Evolutionary conservation across 2,113 vertebrate species (phyloP).

Genomic region (Eupsittula cactorum): DNA sequence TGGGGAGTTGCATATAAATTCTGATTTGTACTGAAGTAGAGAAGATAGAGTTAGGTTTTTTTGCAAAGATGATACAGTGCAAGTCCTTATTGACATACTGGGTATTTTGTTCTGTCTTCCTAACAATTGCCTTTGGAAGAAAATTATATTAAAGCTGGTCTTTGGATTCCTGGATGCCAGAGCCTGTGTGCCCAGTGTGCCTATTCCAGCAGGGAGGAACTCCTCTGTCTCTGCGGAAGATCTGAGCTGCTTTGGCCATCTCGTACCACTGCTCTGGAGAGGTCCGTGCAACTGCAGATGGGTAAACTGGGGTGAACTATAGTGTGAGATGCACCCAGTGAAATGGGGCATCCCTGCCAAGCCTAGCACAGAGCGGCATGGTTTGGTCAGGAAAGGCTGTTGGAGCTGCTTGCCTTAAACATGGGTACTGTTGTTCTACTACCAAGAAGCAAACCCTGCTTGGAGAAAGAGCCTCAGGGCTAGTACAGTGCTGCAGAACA

Average conservation of each 20-base stretch:
- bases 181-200: neutral
- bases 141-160: neutral
- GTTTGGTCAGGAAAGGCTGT: neutral
- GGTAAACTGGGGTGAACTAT: neutral
- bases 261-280: neutral
- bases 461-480: neutral
- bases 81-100: slow-evolving; percentile 18
- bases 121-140: neutral
- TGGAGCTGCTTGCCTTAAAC: neutral
- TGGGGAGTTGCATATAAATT: slow-evolving; percentile 51
- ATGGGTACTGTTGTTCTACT: neutral
- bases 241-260: neutral
- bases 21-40: slow-evolving; percentile 50
- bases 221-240: neutral
- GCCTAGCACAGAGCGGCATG: accelerated
- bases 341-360: neutral
- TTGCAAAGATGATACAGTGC: neutral
- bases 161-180: neutral
- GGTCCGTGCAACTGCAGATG: neutral
- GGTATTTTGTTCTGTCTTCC: neutral
- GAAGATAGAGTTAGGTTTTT: slow-evolving; percentile 34
- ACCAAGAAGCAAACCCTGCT: neutral
- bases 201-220: neutral
- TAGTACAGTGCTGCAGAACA: neutral
- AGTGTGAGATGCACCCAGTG: neutral